These are phyloP conservation scores for Tiphia femorata DNA, from an alignment of 2,888 invertebrate species.

Conservation along the genomic window DNA sequence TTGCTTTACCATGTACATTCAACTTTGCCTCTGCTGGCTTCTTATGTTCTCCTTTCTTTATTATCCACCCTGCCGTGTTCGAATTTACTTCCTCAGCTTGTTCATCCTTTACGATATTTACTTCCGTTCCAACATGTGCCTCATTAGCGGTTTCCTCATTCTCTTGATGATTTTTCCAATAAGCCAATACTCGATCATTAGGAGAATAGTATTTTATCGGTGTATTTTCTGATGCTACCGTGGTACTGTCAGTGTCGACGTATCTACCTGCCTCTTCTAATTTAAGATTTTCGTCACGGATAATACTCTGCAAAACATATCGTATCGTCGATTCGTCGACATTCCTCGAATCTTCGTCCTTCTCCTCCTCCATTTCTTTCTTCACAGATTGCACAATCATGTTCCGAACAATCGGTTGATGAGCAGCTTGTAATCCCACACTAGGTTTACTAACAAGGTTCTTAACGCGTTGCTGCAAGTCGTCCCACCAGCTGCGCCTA, in stretches of 20 bases:
- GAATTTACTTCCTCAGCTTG: no score
- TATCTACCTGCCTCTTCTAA: no score
- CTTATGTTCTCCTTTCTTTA: no score
- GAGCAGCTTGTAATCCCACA: constrained; percentile 31
- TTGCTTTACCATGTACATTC: no score
- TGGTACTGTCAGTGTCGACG: not conserved
- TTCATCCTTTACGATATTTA: no score
- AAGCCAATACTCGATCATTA: not conserved
- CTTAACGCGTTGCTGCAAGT: constrained; percentile 20
- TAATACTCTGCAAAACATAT: no score
- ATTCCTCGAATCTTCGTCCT: not conserved
- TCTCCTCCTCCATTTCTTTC: constrained; percentile 25
- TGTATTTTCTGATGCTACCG: not conserved
- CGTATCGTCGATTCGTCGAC: not conserved
- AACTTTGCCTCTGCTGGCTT: no score
- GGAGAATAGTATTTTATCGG: not conserved
- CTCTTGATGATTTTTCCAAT: not conserved
- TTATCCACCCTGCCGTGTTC: no score
- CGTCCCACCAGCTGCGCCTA: not conserved
- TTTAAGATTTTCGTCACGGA: not conserved
- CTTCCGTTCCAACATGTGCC: no score
- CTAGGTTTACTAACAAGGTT: constrained; percentile 33
- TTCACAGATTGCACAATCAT: constrained; percentile 52
- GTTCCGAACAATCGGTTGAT: constrained; percentile 40
- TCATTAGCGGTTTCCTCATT: no score